Percentiles rank a stretch among this genome's conserved stretches.
Conservation (phyloP, 1,140 invertebrate species). For the Trichonephila inaurata region DNA sequence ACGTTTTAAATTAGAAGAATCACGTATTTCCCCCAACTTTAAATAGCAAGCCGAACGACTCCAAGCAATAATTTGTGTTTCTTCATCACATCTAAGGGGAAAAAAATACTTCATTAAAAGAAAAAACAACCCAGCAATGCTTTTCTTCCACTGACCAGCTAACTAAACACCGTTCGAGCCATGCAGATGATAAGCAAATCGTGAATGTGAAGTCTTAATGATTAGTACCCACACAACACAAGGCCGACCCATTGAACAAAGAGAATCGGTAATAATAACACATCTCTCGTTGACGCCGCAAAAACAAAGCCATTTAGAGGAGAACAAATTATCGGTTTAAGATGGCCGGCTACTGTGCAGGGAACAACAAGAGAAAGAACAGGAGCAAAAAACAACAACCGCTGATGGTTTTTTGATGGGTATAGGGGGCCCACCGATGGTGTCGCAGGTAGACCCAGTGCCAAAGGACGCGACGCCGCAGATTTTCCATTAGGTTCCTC, state of each 20-base stretch:
- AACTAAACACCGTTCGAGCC: background rate
- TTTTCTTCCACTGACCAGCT: background rate
- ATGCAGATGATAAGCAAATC: slow-evolving; percentile 29
- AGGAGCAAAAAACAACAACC: slow-evolving; percentile 45
- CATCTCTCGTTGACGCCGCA: slow-evolving; percentile 61
- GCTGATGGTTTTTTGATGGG: slow-evolving; percentile 74
- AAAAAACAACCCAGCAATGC: background rate
- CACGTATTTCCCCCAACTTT: background rate
- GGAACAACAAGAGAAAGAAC: slow-evolving; percentile 31
- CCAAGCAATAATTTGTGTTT: background rate
- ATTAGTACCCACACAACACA: slow-evolving; percentile 23
- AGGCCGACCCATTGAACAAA: slow-evolving; percentile 38
- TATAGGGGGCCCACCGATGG: background rate
- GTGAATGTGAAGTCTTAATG: slow-evolving; percentile 50
- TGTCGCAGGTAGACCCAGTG: slow-evolving; percentile 35
- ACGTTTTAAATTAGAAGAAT: too few relatives aligned
- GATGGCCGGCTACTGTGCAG: slow-evolving; percentile 55
- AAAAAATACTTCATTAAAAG: background rate
- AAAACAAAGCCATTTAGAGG: slow-evolving; percentile 74
- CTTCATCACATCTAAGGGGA: background rate
- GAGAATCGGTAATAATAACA: slow-evolving; percentile 60
- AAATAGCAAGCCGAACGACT: background rate
- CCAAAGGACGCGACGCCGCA: background rate
- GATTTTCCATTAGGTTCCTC: slow-evolving; percentile 70
- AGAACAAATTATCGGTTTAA: slow-evolving; percentile 72